Conservation (phyloP, 2,797 vertebrate species). For the Rhinophrynus dorsalis region DNA sequence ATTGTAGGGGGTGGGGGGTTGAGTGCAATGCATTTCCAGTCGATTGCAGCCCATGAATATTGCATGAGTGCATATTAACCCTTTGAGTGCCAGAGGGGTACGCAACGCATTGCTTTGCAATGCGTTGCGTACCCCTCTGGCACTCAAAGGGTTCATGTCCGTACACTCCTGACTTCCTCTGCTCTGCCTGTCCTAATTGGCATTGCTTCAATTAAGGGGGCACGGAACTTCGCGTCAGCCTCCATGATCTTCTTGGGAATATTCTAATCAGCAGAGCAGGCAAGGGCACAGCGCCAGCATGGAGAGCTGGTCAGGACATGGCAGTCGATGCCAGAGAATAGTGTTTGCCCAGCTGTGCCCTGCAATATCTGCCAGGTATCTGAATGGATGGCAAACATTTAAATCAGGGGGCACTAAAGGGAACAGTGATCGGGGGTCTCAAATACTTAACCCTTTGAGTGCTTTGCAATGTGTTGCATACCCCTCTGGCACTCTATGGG, state of each 20-base stretch:
- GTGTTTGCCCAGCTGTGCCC: constrained; percentile 5
- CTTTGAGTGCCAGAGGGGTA: too few species aligned
- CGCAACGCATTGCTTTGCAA: too few species aligned
- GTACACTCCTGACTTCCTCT: constrained; percentile 17
- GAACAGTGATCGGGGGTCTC: too few species aligned
- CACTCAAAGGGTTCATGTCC: too few species aligned
- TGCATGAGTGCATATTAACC: constrained; percentile 35
- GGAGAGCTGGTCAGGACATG: not conserved
- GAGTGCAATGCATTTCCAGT: constrained; percentile 39
- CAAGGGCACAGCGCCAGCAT: constrained; percentile 7
- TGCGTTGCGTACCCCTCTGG: constrained; percentile 9
- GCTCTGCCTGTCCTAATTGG: constrained; percentile 20
- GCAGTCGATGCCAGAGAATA: not conserved
- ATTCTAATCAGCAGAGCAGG: not conserved
- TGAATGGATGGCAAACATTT: too few species aligned
- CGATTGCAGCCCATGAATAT: constrained; percentile 34
- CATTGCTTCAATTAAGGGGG: constrained; percentile 36
- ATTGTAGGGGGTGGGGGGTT: not conserved
- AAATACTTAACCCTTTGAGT: too few species aligned
- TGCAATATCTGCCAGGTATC: not conserved
- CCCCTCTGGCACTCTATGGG: too few species aligned
- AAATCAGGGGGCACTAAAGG: too few species aligned
- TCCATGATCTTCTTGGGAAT: not conserved
- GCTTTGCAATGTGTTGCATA: too few species aligned
- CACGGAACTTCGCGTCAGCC: constrained; percentile 5